Base-by-base conservation (phyloP, 2,888 invertebrate genomes). In the Lasius fuliginosus region DNA sequence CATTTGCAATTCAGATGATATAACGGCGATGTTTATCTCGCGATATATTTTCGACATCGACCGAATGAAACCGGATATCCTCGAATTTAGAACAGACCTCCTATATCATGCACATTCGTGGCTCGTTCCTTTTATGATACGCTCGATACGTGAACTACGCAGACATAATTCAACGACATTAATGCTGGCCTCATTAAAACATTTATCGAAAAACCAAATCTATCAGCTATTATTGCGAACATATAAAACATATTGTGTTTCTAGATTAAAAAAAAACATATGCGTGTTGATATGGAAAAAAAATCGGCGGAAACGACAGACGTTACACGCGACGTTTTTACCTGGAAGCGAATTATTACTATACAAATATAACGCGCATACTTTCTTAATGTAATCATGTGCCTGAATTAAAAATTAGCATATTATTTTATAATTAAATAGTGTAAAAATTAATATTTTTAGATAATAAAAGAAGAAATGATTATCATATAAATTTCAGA, bases 1-100 rank as follows among this genome's bases (percentile, higher is more conserved):
- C 86, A 89, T 90, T 90, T 90, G 89, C 90, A 90, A 90, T 90
- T 85, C 90, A 83, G 82, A 87, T 83, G 46, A 42, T 81, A 71
- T 84, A 82, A 74, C 76, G 62, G 85, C 83, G 89, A 84, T 87
- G 84, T 90, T 89, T 87, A 85, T 85, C 83, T 74, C 76, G 62
- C 79, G 82, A 86, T 89, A 81, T 79, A 86, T 86, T 84, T 84
- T 71, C 83, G 53, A 76, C 83, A 83, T 85, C 69, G 76, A 75
- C 46, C 68, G 56, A 36, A 56, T 74, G 58, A 64, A 42, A 67
- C 64, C 73, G 62, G 71, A 79, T 82, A 53, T 58, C n/a, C 40
- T 18, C 56, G 75, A 69, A 60, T 81, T 81, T 71, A 58, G 81
- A 73, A 27, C 69, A 77, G 40, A 23, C 42, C 40, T 33, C 33